These are phyloP conservation scores for Sparus aurata DNA, from an alignment of 2,797 vertebrate species.

Conservation along the genomic window DNA sequence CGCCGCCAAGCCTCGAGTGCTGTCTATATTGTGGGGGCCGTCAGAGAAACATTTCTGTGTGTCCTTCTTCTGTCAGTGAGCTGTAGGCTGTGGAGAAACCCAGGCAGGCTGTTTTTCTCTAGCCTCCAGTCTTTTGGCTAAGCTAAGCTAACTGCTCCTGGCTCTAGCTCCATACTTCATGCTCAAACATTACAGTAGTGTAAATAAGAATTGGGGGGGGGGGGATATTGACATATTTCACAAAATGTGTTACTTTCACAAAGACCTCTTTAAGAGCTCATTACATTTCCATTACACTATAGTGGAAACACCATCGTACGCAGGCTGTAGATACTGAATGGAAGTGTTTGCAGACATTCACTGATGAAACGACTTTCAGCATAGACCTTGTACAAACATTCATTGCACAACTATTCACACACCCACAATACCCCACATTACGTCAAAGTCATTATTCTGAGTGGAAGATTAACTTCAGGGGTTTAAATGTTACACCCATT, in stretches of 20 bases:
- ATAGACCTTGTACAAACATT: constrained; percentile 60
- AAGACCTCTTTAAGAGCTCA: constrained; percentile 7
- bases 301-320: background rate
- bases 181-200: background rate
- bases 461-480: constrained; percentile 69
- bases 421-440: constrained; percentile 45
- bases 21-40: background rate
- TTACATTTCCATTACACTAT: constrained; percentile 30
- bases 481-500: constrained; percentile 61
- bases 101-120: background rate
- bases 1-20: background rate
- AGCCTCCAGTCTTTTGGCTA: constrained; percentile 10
- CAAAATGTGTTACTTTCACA: constrained; percentile 6
- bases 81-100: background rate
- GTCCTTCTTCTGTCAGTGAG: background rate
- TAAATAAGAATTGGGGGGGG: background rate
- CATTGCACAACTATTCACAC: constrained; percentile 60
- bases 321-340: constrained; percentile 32
- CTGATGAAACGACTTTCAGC: constrained; percentile 37
- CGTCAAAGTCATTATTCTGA: constrained; percentile 62
- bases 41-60: background rate
- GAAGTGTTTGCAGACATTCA: constrained; percentile 48
- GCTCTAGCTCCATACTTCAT: background rate
- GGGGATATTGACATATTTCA: background rate
- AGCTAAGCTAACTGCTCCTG: constrained; percentile 4